Evolutionary conservation across 2,113 vertebrate species (phyloP).

Genomic region (Setophaga petechia): DNA sequence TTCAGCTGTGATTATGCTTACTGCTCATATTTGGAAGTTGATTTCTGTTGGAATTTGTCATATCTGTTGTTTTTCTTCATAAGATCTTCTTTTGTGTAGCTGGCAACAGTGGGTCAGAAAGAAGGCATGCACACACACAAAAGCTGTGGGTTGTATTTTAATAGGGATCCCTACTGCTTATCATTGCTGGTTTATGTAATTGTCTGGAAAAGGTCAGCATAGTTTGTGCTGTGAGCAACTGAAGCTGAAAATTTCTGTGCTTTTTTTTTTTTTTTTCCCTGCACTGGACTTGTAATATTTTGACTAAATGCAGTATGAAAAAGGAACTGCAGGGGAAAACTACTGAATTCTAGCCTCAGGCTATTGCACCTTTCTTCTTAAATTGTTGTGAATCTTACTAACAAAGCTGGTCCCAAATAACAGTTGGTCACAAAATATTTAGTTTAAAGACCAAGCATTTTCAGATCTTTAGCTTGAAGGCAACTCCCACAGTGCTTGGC

Average conservation of each 20-base stretch:
- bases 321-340: background rate
- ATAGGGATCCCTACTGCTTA: constrained; percentile 61
- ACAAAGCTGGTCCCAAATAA: constrained; percentile 8
- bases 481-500: background rate
- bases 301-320: background rate
- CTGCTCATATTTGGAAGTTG: background rate
- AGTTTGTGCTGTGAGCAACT: constrained; percentile 37
- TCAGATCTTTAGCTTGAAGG: background rate
- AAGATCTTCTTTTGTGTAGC: constrained; percentile 12
- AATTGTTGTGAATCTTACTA: background rate
- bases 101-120: background rate
- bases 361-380: background rate
- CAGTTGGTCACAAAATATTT: background rate
- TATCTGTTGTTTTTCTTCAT: constrained; percentile 47
- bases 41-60: constrained; percentile 24
- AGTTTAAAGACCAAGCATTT: background rate
- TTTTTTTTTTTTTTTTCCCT: fast-evolving
- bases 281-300: background rate
- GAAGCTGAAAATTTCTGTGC: background rate
- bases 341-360: background rate
- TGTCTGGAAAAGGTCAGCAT: constrained; percentile 63
- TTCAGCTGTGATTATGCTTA: constrained; percentile 10
- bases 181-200: constrained; percentile 57
- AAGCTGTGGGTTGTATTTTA: constrained; percentile 55
- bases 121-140: constrained; percentile 29